Evolutionary conservation across 2,113 vertebrate species (phyloP).

Genomic region (Crotophaga sulcirostris): DNA sequence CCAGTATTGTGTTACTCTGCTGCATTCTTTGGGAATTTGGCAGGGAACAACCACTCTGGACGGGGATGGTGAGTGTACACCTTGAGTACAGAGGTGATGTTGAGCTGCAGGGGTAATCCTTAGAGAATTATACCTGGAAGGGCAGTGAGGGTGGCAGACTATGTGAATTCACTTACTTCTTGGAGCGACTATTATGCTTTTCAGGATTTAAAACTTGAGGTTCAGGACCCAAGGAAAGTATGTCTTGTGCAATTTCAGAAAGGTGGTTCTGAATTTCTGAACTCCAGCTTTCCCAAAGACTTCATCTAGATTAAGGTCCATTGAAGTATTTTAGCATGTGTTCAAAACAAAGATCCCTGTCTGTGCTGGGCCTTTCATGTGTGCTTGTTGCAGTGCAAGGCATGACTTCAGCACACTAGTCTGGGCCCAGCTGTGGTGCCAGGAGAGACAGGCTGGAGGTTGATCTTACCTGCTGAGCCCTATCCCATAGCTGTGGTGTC

Average conservation of each 20-base stretch:
- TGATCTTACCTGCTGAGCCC: too few relatives aligned
- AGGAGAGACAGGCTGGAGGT: background rate
- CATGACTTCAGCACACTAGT: rapidly evolving
- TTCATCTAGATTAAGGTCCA: background rate
- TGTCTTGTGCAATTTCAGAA: background rate
- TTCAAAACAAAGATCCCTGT: background rate
- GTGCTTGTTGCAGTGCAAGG: background rate
- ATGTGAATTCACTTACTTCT: background rate
- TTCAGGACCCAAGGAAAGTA: background rate
- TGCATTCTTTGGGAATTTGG: background rate
- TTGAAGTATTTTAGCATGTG: background rate
- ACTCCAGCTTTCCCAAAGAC: background rate
- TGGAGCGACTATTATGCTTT: background rate
- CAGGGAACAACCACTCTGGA: background rate
- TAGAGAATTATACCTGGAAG: background rate
- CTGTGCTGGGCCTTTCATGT: background rate
- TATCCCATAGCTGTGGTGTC: background rate
- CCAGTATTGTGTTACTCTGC: background rate
- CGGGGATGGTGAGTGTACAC: too few relatives aligned
- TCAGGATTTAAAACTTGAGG: background rate
- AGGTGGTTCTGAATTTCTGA: background rate
- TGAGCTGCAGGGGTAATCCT: background rate
- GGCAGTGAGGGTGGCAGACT: background rate
- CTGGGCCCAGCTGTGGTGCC: background rate
- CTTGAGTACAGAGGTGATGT: background rate